Conservation (phyloP, 2,113 vertebrate species). For the Panthera uncia region DNA sequence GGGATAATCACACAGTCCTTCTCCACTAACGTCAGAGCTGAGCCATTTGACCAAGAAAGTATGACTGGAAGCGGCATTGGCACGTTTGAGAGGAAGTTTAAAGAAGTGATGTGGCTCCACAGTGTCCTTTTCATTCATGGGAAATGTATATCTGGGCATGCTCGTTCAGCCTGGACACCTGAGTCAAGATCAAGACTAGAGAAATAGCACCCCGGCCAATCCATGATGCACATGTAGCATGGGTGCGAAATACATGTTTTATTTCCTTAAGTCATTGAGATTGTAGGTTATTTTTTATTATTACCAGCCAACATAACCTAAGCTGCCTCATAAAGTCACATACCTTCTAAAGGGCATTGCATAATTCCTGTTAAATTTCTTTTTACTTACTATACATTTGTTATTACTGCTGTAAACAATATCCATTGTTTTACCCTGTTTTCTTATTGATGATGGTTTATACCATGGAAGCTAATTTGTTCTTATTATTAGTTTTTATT, state of each 20-base stretch:
- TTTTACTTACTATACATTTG: neutral
- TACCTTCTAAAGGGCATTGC: neutral
- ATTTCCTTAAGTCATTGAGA: neutral
- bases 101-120: fast-evolving
- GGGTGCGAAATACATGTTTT: neutral
- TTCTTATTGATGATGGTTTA: neutral
- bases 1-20: no score
- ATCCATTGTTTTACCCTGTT: no score
- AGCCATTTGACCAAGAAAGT: neutral
- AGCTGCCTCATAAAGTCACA: neutral
- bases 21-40: fast-evolving
- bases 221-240: fast-evolving
- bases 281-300: neutral
- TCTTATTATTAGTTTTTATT: neutral
- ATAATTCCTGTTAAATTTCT: neutral
- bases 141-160: neutral
- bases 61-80: neutral
- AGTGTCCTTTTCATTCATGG: fast-evolving
- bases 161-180: neutral
- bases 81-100: no score
- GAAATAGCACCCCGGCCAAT: fast-evolving
- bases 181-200: neutral
- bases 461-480: neutral
- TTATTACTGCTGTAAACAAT: neutral
- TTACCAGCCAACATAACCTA: no score